Conservation (phyloP, 2,797 vertebrate genomes). For the Limosa lapponica region DNA sequence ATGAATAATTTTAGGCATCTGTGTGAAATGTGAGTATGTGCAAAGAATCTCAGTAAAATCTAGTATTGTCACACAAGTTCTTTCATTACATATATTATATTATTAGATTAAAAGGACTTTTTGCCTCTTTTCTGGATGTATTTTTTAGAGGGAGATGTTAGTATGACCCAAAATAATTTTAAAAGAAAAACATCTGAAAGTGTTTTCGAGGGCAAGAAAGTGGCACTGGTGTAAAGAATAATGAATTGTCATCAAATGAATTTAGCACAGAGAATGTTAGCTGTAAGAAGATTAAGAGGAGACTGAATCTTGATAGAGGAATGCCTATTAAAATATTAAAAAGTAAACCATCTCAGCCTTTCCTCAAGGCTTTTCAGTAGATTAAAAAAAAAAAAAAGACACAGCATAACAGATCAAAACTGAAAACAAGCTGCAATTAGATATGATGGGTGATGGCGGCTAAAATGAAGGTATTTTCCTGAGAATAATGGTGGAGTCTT, state of each 20-base stretch:
- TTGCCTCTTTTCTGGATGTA: not conserved
- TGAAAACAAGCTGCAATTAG: not conserved
- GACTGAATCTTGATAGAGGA: not conserved
- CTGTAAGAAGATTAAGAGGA: not conserved
- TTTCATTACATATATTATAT: not conserved
- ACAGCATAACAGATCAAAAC: not conserved
- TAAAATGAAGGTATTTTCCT: not conserved
- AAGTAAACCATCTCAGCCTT: not conserved
- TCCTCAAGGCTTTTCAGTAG: not conserved
- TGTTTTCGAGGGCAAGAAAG: not conserved
- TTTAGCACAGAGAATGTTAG: not conserved
- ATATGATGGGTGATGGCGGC: rapidly evolving
- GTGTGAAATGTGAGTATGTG: not conserved
- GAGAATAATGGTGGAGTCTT: not conserved
- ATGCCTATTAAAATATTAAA: not conserved
- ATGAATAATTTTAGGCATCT: not conserved
- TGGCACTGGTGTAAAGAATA: not conserved
- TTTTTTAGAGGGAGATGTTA: not conserved
- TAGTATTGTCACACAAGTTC: not conserved
- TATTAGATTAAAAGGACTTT: not conserved
- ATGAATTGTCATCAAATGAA: not conserved
- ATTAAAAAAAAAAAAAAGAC: not conserved
- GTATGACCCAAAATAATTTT: not conserved
- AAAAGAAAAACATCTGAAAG: not conserved
- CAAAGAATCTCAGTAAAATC: not conserved